These are phyloP conservation scores for Cardiocondyla obscurior DNA, from an alignment of 1,140 invertebrate species.

Conservation along the genomic window DNA sequence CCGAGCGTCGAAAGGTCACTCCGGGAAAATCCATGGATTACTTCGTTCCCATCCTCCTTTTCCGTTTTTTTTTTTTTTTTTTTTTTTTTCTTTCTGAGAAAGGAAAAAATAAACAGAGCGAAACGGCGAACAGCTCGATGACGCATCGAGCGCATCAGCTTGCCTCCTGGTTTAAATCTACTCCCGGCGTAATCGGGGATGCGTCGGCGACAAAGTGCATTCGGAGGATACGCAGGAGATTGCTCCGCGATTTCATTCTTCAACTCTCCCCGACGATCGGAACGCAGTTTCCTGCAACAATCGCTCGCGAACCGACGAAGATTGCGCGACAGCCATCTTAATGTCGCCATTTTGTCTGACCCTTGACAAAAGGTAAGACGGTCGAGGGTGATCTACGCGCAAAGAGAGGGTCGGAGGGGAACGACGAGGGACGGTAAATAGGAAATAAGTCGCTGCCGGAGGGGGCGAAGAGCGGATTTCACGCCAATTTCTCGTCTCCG, in stretches of 20 bases:
- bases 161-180: conserved; percentile 38
- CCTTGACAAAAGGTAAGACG: conserved; percentile 71
- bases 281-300: conserved; percentile 22
- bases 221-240: conserved; percentile 37
- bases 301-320: conserved; percentile 3
- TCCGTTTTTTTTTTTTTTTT: not conserved
- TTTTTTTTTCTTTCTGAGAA: not conserved
- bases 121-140: conserved; percentile 21
- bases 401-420: conserved; percentile 59
- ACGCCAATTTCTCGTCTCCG: conserved; percentile 81
- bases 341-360: conserved; percentile 80
- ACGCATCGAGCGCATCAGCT: conserved; percentile 1
- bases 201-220: not conserved
- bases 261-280: not conserved
- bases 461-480: conserved; percentile 80
- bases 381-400: conserved; percentile 70
- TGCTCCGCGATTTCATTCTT: not conserved
- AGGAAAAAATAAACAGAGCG: conserved; percentile 8
- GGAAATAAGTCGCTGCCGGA: conserved; percentile 83
- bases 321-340: conserved; percentile 66
- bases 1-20: conserved; percentile 52
- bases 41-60: conserved; percentile 40
- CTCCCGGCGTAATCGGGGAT: not conserved
- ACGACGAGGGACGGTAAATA: conserved; percentile 78
- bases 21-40: conserved; percentile 53